Base-by-base conservation (phyloP, 2,888 invertebrate genomes). In the Busseola fusca region DNA sequence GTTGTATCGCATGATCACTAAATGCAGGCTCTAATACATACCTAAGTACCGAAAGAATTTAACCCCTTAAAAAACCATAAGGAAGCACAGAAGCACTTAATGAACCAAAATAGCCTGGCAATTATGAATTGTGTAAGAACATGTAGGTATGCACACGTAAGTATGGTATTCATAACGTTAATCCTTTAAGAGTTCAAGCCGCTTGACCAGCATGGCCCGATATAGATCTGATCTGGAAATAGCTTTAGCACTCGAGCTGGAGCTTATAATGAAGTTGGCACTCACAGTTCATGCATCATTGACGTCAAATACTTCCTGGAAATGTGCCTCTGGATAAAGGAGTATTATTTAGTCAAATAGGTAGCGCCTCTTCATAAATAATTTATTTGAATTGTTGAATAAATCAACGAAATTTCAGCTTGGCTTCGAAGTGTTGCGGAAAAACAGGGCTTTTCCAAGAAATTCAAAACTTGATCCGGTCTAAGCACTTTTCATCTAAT, bases 241-340 rank as follows among this genome's bases (percentile, higher is more conserved):
- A 85, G 70, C 70, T 21, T 54, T 40, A 73, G 63, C 64, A 74
- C 85, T 83, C 76, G 69, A 81, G 74, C 56, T 81, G 57, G 52
- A 80, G 73, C 64, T 84, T 58, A 65, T 82, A 75, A 82, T 74
- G 74, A 77, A 83, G 78, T 83, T 82, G 72, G 83, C 77, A 80
- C 63, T 84, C 75, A 77, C 59, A 69, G 66, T 52, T 52, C 73
- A 74, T 77, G 65, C 74, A 69, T 75, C 66, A 82, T 69, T 82
- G 82, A 84, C 75, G 70, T 76, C 75, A 76, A 72, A 75, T 65
- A 64, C 65, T 84, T 80, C 75, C 73, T 74, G 75, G 75, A 84
- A 80, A 21, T 56, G n/a, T 56, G 25, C 27, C 40, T 69, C 37
- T 71, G 54, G 58, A 58, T 75, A 62, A 37, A 48, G 40, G 57